Conservation (phyloP, 2,113 vertebrate genomes). For the Eptesicus fuscus region DNA sequence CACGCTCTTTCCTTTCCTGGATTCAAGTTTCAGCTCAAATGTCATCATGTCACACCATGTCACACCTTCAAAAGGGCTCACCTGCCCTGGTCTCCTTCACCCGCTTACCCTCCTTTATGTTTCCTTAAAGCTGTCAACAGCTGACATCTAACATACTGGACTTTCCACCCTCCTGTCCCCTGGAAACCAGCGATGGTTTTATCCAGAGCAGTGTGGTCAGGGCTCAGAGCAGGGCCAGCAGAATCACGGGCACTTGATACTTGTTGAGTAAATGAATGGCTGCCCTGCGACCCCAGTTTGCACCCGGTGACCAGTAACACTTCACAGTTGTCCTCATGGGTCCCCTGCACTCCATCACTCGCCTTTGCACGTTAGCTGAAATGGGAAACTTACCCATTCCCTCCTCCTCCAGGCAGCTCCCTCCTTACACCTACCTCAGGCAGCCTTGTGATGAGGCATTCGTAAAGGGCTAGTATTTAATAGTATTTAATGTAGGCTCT, state of each 20-base stretch:
- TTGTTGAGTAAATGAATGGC: neutral
- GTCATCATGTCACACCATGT: neutral
- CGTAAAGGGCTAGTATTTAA: neutral
- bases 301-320: too few relatives aligned
- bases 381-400: neutral
- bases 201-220: neutral
- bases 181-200: neutral
- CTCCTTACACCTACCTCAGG: neutral
- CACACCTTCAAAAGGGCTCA: neutral
- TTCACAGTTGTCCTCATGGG: neutral
- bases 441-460: neutral
- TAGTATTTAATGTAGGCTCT: neutral
- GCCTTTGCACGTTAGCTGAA: neutral
- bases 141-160: neutral
- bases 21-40: neutral
- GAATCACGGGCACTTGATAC: fast-evolving
- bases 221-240: neutral
- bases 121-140: neutral
- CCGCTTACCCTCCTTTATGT: neutral
- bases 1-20: neutral
- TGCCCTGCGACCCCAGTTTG: neutral
- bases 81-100: neutral
- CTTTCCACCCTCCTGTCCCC: neutral
- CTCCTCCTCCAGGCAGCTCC: neutral
- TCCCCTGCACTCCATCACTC: neutral